Evolutionary conservation across 92 coral and sea anemone genomes (phyloP).

Genomic region (Pocillopora grandis): DNA sequence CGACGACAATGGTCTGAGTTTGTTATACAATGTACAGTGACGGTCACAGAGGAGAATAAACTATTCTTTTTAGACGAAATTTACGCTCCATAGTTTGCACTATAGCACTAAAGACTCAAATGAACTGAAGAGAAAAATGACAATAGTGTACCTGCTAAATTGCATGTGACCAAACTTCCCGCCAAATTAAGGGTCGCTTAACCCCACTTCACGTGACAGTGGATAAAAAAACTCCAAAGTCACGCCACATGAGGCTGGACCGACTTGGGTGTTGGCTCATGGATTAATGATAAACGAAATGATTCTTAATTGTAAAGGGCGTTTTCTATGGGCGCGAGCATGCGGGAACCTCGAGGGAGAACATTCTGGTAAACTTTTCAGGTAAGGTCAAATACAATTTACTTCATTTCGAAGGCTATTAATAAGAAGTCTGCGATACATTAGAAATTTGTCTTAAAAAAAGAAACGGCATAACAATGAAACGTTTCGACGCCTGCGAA

Average conservation of each 20-base stretch:
- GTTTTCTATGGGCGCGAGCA: conserved; percentile 1
- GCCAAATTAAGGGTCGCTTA: conserved; percentile 6
- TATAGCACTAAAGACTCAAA: neutral
- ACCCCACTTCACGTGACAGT: conserved; percentile 9
- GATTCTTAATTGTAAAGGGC: conserved; percentile 12
- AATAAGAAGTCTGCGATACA: neutral
- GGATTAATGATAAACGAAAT: neutral
- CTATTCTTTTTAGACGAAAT: conserved; percentile 21
- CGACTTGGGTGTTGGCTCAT: conserved; percentile 20
- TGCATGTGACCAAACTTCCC: conserved; percentile 24
- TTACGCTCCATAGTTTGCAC: neutral
- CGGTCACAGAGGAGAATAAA: conserved; percentile 26
- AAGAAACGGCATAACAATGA: neutral
- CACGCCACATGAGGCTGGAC: conserved; percentile 15
- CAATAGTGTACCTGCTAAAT: conserved; percentile 14
- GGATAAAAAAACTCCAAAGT: neutral
- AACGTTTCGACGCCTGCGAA: too few relatives aligned
- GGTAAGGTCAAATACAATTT: neutral
- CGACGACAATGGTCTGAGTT: neutral
- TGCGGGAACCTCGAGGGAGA: neutral
- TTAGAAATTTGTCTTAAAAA: neutral
- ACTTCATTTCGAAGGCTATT: neutral
- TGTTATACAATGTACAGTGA: conserved; percentile 8
- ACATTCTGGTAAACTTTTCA: neutral
- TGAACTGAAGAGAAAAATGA: neutral